Percentiles rank a stretch among this genome's conserved stretches.
Evolutionary conservation across 2,113 vertebrate genomes (phyloP).

Genomic region (Psittacus erithacus): DNA sequence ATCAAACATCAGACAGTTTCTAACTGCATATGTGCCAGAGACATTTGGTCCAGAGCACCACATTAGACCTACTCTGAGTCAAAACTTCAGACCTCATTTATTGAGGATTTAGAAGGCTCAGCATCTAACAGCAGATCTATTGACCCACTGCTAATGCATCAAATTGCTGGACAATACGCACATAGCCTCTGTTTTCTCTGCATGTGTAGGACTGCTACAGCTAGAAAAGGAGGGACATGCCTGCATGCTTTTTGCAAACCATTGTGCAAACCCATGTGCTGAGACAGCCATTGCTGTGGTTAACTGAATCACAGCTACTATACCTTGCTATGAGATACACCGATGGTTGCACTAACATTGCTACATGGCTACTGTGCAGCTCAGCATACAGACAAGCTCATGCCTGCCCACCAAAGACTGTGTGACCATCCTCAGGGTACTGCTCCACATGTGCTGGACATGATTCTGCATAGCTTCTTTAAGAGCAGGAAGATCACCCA

Average conservation of each 20-base stretch:
- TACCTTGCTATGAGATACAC: not conserved
- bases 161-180: not conserved
- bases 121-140: not conserved
- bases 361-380: accelerated
- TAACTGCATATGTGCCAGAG: not conserved
- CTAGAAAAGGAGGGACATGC: not conserved
- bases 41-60: not conserved
- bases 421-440: not conserved
- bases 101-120: not conserved
- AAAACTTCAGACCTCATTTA: not conserved
- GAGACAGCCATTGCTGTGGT: not conserved
- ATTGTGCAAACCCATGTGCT: accelerated
- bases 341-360: accelerated
- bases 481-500: not conserved
- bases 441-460: not conserved
- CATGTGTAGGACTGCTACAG: not conserved
- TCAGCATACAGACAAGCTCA: not conserved
- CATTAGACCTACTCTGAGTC: not conserved
- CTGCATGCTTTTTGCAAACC: not conserved
- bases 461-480: not conserved
- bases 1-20: not conserved
- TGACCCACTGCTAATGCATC: not conserved
- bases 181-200: not conserved
- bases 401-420: not conserved
- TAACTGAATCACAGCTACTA: not conserved